phyloP scores from a whole-genome alignment of 2,888 invertebrate species.

The Phalangium opilio region DNA sequence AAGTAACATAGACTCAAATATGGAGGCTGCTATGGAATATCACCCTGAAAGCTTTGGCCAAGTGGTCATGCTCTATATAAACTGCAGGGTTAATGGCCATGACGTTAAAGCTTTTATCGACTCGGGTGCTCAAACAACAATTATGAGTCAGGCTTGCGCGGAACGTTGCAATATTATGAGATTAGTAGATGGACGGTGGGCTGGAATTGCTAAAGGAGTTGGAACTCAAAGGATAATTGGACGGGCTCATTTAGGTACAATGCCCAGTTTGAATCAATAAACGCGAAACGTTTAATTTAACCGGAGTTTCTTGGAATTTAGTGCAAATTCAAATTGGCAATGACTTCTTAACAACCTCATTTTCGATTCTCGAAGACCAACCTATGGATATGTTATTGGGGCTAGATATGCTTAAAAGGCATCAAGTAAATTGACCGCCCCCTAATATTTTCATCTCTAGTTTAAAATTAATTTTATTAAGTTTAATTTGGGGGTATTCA shows the following conservation, averaged over 20 bases:
- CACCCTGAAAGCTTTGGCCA: conserved; percentile 97
- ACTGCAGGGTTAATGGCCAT: conserved; percentile 90
- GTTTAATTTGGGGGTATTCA: conserved; percentile 27
- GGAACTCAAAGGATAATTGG: conserved; percentile 92
- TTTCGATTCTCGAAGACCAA: conserved; percentile 89
- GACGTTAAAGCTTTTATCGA: conserved; percentile 97
- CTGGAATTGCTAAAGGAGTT: conserved; percentile 87
- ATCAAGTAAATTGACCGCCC: conserved; percentile 48
- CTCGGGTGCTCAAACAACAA: conserved; percentile 94
- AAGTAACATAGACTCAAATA: conserved; percentile 89
- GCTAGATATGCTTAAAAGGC: conserved; percentile 89
- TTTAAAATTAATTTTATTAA: neutral
- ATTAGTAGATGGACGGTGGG: conserved; percentile 68
- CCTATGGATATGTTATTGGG: conserved; percentile 98
- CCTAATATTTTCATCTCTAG: neutral
- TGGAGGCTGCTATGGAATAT: conserved; percentile 97
- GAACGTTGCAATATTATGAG: conserved; percentile 54
- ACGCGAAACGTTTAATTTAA: too few species aligned
- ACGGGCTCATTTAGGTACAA: conserved; percentile 69
- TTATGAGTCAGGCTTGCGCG: conserved; percentile 92
- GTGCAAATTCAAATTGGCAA: conserved; percentile 84
- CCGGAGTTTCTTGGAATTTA: neutral
- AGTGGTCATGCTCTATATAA: conserved; percentile 93
- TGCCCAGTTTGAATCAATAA: conserved; percentile 1
- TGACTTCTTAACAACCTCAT: conserved; percentile 85